Evolutionary conservation across 2,888 invertebrate species (phyloP), one percentile per base, ranked within the genome.

Genomic region (Eueremaeus valkanovi): DNA sequence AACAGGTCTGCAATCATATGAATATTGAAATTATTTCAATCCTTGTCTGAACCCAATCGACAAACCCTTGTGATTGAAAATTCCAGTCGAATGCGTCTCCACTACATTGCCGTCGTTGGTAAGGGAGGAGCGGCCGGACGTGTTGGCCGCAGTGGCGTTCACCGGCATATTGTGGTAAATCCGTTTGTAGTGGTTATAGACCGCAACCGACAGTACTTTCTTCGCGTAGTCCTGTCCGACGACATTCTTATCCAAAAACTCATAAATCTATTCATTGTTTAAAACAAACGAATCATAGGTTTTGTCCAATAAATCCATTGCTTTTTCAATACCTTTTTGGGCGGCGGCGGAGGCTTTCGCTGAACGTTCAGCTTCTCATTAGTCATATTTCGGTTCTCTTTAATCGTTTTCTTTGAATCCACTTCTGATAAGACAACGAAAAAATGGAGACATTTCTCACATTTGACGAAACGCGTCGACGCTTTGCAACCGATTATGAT

Each of bases 131-230:
- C 63, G 63, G 6, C 18, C 18, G 33, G 77, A 76, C 45, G 75
- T 55, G 24, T 63, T 76, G 21, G 73, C 73, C n/a, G 74, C 72
- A 33, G 6, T 63, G 16, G 76, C n/a, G n/a, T n/a, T n/a, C n/a
- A n/a, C 74, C 8, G 84, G 83, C 77, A 92, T 87, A 85, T 97
- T 97, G 84, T 97, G 95, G 84, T 92, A 93, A 82, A 99, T 94
- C 81, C 98, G 87, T 86, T 98, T 97, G 85, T 98, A 99, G 84
- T 99, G 99, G 85, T 98, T 97, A 86, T 99, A 99, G 0, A 99
- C 98, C 16, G 98, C 97, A 45, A 98, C 98, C 0, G 97, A 91
- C 49, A 99, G 86, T 51, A 97, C 96, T 85, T 97, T 97, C 85
- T 99, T 99, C 0, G 98, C 98, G 84, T 91, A 89, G 79, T 96